phyloP scores from a whole-genome alignment of 2,113 vertebrate genomes.

The Aptenodytes patagonicus region DNA sequence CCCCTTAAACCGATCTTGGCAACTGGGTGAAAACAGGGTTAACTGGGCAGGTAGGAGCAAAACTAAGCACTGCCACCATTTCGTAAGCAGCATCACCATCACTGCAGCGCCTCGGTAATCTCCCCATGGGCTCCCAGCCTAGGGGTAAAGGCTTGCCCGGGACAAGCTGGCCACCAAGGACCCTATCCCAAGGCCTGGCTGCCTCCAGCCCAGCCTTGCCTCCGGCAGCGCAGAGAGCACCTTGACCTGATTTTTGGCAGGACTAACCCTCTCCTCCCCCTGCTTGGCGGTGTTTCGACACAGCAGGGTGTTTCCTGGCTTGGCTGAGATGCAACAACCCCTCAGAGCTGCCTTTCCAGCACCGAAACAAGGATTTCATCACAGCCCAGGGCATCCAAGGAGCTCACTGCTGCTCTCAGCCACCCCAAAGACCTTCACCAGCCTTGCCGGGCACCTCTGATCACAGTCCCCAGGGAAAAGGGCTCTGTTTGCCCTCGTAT shows the following conservation, averaged over 20 bases:
- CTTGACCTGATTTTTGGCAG: not conserved
- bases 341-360: not conserved
- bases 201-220: not conserved
- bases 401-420: not conserved
- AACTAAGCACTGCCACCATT: not conserved
- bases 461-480: not conserved
- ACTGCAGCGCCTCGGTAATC: not conserved
- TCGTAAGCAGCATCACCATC: not conserved
- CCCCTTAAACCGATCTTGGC: not conserved
- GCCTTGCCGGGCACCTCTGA: not conserved
- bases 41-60: not conserved
- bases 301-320: not conserved
- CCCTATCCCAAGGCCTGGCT: not conserved
- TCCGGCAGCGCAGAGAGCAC: not conserved
- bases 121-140: not conserved
- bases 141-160: fast-evolving
- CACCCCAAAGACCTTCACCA: not conserved
- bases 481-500: not conserved
- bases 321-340: not conserved
- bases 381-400: not conserved
- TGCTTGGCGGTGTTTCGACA: fast-evolving
- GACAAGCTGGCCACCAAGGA: not conserved
- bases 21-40: not conserved
- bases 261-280: not conserved
- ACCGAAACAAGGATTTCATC: not conserved